These are phyloP conservation scores for Litocranius walleri DNA, from an alignment of 2,113 vertebrate species.

Conservation along the genomic window DNA sequence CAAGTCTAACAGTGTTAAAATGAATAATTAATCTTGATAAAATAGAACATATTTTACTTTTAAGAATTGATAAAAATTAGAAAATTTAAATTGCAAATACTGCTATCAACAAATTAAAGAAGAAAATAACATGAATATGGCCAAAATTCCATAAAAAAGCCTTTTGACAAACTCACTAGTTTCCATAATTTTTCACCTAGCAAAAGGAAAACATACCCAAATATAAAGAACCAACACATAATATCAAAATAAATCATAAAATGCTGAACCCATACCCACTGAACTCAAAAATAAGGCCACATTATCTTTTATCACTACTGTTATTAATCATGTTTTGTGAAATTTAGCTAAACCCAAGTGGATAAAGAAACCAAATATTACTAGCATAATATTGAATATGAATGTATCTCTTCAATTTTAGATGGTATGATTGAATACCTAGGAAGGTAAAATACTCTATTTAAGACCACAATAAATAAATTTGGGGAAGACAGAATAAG, in stretches of 20 bases:
- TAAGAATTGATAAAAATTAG: neutral
- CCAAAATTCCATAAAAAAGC: neutral
- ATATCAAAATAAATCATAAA: neutral
- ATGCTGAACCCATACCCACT: neutral
- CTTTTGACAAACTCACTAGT: neutral
- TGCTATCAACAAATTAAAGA: neutral
- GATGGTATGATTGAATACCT: neutral
- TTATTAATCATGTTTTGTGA: neutral
- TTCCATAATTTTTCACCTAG: neutral
- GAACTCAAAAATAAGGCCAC: neutral
- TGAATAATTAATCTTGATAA: neutral
- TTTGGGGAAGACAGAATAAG: neutral
- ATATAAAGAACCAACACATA: neutral
- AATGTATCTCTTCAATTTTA: neutral
- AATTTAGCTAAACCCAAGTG: neutral
- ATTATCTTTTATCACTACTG: neutral
- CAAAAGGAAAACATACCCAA: neutral
- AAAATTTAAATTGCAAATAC: neutral
- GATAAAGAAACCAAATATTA: neutral
- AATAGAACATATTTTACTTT: neutral
- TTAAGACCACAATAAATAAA: neutral
- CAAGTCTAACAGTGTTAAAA: neutral
- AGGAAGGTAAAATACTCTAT: neutral
- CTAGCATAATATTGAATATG: neutral
- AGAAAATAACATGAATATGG: neutral